These are phyloP conservation scores for Caenorhabditis afra DNA, from an alignment of 2,888 invertebrate genomes.

Conservation along the genomic window DNA sequence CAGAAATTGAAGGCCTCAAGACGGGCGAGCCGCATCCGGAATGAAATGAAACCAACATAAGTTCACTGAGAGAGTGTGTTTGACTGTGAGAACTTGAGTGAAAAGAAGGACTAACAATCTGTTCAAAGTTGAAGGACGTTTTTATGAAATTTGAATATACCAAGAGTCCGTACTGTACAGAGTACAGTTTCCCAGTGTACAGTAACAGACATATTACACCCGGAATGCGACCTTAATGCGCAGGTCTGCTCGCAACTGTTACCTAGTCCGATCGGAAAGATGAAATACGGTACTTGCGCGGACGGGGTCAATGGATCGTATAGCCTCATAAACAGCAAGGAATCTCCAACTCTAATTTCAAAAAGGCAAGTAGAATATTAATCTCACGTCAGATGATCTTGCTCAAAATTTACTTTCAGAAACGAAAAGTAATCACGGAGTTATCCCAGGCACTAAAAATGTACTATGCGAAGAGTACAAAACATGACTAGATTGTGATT, in stretches of 20 bases:
- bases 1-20: too few relatives aligned
- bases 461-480: constrained; percentile 13
- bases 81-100: too few relatives aligned
- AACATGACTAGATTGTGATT: background rate
- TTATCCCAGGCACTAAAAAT: background rate
- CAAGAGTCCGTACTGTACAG: too few relatives aligned
- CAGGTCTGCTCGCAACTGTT: background rate
- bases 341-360: background rate
- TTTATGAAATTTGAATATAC: too few relatives aligned
- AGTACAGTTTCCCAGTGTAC: background rate
- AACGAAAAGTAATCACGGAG: background rate
- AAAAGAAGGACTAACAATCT: too few relatives aligned
- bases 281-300: constrained; percentile 29
- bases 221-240: background rate
- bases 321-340: constrained; percentile 4
- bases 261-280: background rate
- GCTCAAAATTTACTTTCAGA: too few relatives aligned
- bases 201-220: background rate
- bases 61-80: too few relatives aligned
- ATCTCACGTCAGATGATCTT: background rate
- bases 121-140: too few relatives aligned
- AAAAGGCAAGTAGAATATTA: background rate
- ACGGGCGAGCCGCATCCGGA: too few relatives aligned
- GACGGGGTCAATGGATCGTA: constrained; percentile 4
- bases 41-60: too few relatives aligned